Base-by-base conservation (phyloP, 2,113 vertebrate genomes). In the Nothocercus nigrocapillus region DNA sequence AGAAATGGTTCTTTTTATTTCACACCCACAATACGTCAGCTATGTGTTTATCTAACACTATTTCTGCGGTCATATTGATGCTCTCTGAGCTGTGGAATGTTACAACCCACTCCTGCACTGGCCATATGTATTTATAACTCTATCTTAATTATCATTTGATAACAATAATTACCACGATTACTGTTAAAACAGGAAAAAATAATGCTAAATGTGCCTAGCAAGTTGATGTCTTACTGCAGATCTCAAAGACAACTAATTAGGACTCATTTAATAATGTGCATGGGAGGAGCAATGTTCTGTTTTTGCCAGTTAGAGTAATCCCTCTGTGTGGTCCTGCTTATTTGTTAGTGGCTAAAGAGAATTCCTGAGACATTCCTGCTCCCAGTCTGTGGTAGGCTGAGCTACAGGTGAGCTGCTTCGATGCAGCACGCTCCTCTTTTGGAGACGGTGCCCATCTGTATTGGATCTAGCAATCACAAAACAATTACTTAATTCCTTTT, bases 141-240 rank as follows among this genome's bases (percentile, higher is more conserved):
- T 12, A 91, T 85, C 93, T 79, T 86, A 82, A 49, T 92, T 91
- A 58, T 80, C 5, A 42, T 82, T 95, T 62, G 24, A 49, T 72
- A 82, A 49, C 47, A 86, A 28, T 80, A 87, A 88, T 93, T 51
- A 53, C 40, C 62, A 3, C 51, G 42, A 66, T 85, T 89, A 76
- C 67, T 93, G 20, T 88, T 93, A 64, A 74, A 94, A 82, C 14
- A 75, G 73, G 58, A 74, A 56, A 54, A 78, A 94, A 59, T 92
- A 75, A 89, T 63, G 36, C 27, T 62, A 67, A 87, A 47, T 54
- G 9, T 82, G 68, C 49, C 20, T 62, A 86, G 44, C 62, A 72
- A 93, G 75, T 62, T 84, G 62, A 78, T 73, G 49, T 83, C 47
- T 87, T 82, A 22, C 73, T 79, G 25, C 74, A 87, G 72, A 77